Percentiles rank a stretch among this genome's conserved stretches.
Evolutionary conservation across 37 sponge, comb jelly and placozoan genomes (phyloP).

Genomic region (Petrosia ficiformis): DNA sequence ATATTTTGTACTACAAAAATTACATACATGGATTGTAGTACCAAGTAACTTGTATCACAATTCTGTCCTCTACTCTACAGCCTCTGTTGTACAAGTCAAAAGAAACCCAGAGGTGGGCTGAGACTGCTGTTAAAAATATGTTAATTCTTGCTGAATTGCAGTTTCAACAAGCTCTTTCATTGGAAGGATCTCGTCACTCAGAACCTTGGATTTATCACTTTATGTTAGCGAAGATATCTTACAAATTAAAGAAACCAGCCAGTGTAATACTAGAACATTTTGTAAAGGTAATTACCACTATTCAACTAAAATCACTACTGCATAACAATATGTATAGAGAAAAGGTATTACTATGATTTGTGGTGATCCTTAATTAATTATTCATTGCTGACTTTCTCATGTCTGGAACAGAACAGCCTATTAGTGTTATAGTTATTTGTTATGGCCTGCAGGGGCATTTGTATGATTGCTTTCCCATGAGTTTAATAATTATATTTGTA

Average conservation of each 20-base stretch:
- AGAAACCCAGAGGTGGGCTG: constrained; percentile 29
- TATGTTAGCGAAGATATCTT: constrained; percentile 47
- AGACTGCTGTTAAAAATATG: neutral
- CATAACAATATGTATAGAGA: too few species aligned
- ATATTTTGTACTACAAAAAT: neutral
- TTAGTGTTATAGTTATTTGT: too few species aligned
- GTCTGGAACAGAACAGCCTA: too few species aligned
- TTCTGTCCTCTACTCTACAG: neutral
- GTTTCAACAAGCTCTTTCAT: constrained; percentile 32
- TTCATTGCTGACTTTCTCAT: too few species aligned
- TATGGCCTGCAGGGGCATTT: too few species aligned
- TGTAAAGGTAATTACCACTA: constrained; percentile 13
- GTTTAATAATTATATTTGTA: too few species aligned
- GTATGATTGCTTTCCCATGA: too few species aligned
- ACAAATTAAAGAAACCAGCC: constrained; percentile 25
- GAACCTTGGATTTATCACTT: constrained; percentile 56
- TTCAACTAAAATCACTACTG: too few species aligned
- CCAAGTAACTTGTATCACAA: too few species aligned
- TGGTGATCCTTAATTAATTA: too few species aligned
- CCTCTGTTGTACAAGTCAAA: neutral
- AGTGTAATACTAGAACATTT: constrained; percentile 17
- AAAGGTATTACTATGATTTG: too few species aligned
- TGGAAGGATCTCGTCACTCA: constrained; percentile 31
- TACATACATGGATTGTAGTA: too few species aligned
- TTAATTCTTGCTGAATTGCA: constrained; percentile 20